Conservation (phyloP, 1,140 invertebrate genomes). For the Ericerus pela region DNA sequence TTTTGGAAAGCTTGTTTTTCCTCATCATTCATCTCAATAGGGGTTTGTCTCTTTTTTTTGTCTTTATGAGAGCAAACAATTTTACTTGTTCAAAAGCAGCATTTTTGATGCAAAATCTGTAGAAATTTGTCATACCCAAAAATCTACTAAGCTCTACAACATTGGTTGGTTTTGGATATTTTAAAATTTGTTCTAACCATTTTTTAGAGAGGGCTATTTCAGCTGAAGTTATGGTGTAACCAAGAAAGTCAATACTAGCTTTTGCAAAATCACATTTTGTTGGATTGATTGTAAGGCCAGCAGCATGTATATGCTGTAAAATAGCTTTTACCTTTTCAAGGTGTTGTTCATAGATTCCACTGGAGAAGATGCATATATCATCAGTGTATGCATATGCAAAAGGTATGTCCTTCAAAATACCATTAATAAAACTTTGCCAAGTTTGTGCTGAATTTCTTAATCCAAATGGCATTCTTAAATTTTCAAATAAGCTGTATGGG, state of each 20-base stretch:
- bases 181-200: constrained; percentile 21
- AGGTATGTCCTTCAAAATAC: constrained; percentile 22
- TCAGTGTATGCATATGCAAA: constrained; percentile 29
- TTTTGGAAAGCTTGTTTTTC: constrained; percentile 20
- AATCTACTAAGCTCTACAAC: constrained; percentile 22
- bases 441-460: constrained; percentile 15
- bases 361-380: constrained; percentile 28
- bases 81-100: too few species aligned
- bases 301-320: too few species aligned
- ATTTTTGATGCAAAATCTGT: constrained; percentile 21
- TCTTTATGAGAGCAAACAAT: constrained; percentile 15
- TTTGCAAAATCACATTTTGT: constrained; percentile 26
- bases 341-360: constrained; percentile 22
- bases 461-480: constrained; percentile 18
- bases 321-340: constrained; percentile 23
- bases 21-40: constrained; percentile 6
- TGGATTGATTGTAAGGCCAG: constrained; percentile 27
- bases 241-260: constrained; percentile 26
- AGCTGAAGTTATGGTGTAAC: constrained; percentile 21
- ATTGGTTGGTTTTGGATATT: constrained; percentile 23
- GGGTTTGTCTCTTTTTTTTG: not conserved
- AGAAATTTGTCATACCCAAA: constrained; percentile 28
- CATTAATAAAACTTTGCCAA: constrained; percentile 17
- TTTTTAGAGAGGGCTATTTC: constrained; percentile 23
- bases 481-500: constrained; percentile 17